Percentiles rank a stretch among this genome's conserved stretches.
Conservation (phyloP, 1,140 invertebrate species). For the Oncopodura yosiiana region DNA sequence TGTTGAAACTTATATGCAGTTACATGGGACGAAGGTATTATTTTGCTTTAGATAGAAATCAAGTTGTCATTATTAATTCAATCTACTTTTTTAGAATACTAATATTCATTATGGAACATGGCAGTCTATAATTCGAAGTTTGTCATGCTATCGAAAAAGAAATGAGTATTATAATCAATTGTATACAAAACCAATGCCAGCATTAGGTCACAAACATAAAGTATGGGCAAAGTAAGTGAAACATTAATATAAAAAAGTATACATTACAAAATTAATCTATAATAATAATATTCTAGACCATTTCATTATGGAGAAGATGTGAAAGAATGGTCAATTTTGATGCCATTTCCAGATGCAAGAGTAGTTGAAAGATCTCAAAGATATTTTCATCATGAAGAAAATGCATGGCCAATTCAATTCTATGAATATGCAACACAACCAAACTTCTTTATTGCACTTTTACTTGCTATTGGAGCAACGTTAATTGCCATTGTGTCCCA, state of each 20-base stretch:
- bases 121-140: slow-evolving; percentile 64
- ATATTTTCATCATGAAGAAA: slow-evolving; percentile 54
- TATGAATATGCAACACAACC: slow-evolving; percentile 47
- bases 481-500: slow-evolving; percentile 56
- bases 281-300: no score
- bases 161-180: slow-evolving; percentile 51
- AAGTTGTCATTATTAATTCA: background rate
- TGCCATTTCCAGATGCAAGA: slow-evolving; percentile 66
- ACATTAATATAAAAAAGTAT: no score
- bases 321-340: slow-evolving; percentile 59
- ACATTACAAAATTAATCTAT: no score
- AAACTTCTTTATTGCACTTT: slow-evolving; percentile 42
- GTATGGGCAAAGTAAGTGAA: no score
- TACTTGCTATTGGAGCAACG: slow-evolving; percentile 46
- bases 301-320: slow-evolving; percentile 47
- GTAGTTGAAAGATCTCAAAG: slow-evolving; percentile 65
- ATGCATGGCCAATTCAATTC: slow-evolving; percentile 59
- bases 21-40: no score
- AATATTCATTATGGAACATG: slow-evolving; percentile 65
- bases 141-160: slow-evolving; percentile 54
- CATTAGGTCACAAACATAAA: slow-evolving; percentile 32
- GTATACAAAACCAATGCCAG: slow-evolving; percentile 52
- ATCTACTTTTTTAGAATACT: no score
- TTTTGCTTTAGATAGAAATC: slow-evolving; percentile 9
- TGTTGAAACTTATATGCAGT: slow-evolving; percentile 9